Percentiles rank a stretch among this genome's conserved stretches.
Conservation (phyloP, 2,888 invertebrate species). For the Parasteatoda lunata region DNA sequence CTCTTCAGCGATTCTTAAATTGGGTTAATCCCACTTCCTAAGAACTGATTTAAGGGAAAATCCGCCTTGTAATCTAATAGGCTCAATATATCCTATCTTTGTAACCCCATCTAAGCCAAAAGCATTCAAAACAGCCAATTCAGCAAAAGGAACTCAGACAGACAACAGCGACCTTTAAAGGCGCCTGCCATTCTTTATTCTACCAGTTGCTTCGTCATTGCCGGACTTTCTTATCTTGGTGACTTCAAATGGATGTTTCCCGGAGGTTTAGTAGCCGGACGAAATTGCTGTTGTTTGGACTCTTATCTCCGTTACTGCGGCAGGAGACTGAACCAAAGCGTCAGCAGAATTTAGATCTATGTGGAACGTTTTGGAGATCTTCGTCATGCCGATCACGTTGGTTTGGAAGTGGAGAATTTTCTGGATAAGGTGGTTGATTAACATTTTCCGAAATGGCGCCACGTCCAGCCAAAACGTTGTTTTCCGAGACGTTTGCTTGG, state of each 20-base stretch:
- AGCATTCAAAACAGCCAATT: conserved; percentile 8
- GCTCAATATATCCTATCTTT: too few relatives aligned
- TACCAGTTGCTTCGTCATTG: conserved; percentile 29
- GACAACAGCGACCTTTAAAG: conserved; percentile 33
- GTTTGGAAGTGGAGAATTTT: not conserved
- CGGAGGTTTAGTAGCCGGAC: not conserved
- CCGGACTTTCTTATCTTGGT: conserved; percentile 36
- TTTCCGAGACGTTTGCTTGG: not conserved
- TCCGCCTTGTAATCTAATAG: too few relatives aligned
- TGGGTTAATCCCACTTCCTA: too few relatives aligned
- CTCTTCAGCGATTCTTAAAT: too few relatives aligned
- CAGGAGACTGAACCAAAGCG: conserved; percentile 11
- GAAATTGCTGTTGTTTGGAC: conserved; percentile 34
- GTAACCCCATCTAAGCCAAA: too few relatives aligned
- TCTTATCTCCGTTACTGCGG: conserved; percentile 33
- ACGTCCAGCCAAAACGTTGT: not conserved
- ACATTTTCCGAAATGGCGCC: conserved; percentile 34
- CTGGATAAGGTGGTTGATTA: conserved; percentile 32
- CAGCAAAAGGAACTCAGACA: conserved; percentile 12
- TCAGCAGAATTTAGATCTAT: conserved; percentile 58
- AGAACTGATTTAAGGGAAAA: too few relatives aligned
- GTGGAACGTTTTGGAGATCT: not conserved
- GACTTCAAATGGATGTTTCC: conserved; percentile 35
- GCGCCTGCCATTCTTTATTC: too few relatives aligned
- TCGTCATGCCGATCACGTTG: conserved; percentile 36